Base-by-base conservation (phyloP, 2,888 invertebrate species). In the Cordylochernes scorpioides region DNA sequence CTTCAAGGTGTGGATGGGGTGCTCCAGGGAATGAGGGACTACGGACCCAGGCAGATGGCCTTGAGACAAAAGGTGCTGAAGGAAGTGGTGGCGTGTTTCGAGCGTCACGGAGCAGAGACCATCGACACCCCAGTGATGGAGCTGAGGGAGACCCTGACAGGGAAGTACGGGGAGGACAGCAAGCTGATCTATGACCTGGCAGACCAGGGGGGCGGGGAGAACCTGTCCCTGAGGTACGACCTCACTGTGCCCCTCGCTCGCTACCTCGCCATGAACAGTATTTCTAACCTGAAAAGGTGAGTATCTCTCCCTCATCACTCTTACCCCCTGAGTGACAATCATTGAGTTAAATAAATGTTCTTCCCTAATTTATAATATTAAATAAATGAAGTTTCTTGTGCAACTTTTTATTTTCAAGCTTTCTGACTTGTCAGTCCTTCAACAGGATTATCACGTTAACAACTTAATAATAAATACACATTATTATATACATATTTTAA, bases 111-210 rank as follows among this genome's bases (percentile, higher is more conserved):
- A 21, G 97, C 88, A 12, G 86, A 84, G 50, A 80, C 86, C 13
- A 88, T 99, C 48, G 97, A 99, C 49, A 94, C 94, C 15, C 94
- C 94, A 24, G 77, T 94, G 12, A 91, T 94, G 61, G 94, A 94
- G 56, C 57, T 91, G 10, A 91, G 80, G 78, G 88, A 94, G 55
- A 84, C 91, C 3, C 59, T 99, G 28, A 88, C 86, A 13, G 97
- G 91, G 26, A 99, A 99, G 58, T 99, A 99, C 59, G 97, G 97
- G 1, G 97, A 99, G 58, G 97, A 99, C 53, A 82, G 91, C 0
- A 99, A 99, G 52, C 60, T 99, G 7, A 97, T 99, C 34, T 99
- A 94, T 53, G 94, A 99, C 54, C 60, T 99, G 25, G 80, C 80
- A 51, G 91, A 99, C 58, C 94, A 97, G 57, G 97, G 94, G 30